Base-by-base conservation (phyloP, 2,888 invertebrate genomes). In the Acholoe squamosa region DNA sequence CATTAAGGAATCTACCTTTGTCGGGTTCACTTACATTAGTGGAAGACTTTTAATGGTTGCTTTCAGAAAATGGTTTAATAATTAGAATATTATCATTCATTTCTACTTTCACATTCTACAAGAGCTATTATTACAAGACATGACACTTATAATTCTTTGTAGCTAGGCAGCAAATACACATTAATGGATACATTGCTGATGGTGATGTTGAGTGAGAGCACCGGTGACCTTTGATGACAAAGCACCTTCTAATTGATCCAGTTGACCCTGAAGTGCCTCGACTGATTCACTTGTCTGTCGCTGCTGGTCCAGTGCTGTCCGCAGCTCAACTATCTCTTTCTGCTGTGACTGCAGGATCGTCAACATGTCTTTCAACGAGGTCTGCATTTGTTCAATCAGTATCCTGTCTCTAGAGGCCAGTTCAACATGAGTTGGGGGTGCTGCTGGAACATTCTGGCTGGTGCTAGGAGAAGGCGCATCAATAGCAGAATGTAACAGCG, bases 181-280 rank as follows among this genome's bases (percentile, higher is more conserved):
- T 43, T 7, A n/a, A 94, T 95, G 94, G 95, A 95, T 95, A 95
- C 94, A 94, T 92, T 95, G 91, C 5, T 80, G 34, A n/a, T 88
- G 89, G 16, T 84, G 93, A 91, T 95, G 94, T 86, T 94, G 94
- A 0, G 93, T 92, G 80, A 95, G 93, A 14, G 95, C 92, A 28
- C 94, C 92, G 90, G 95, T 94, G 90, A 95, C 94, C 10, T 94
- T 91, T 14, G 94, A 93, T 7, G 93, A 92, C 33, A 95, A 93
- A 31, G 94, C 93, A 56, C 93, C 93, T 91, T 95, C 95, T 56
- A 95, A 92, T 43, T 93, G 94, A n/a, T 93, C 94, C 0, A 95
- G 92, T 89, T 94, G 94, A 89, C 94, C 93, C 92, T 95, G 90
- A 22, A 90, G 90, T 19, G 52, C 67, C 43, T 90, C 84, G 43